Percentiles rank a stretch among this genome's conserved stretches.
Evolutionary conservation across 2,888 invertebrate species (phyloP).

Genomic region (Anodontia alba): DNA sequence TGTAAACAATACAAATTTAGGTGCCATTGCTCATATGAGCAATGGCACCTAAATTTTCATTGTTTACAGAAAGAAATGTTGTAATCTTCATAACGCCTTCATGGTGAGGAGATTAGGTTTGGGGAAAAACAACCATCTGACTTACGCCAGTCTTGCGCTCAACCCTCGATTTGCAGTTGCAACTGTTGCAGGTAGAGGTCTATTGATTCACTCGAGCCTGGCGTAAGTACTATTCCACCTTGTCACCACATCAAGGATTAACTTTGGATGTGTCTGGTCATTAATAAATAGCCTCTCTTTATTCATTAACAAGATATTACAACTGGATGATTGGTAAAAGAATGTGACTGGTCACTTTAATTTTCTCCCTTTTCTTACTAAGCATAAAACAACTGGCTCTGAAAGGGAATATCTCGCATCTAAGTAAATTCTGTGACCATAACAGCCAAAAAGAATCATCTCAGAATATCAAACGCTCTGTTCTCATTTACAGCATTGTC

Average conservation of each 20-base stretch:
- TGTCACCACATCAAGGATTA: conserved; percentile 27
- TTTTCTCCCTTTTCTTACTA: conserved; percentile 24
- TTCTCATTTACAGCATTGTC: conserved; percentile 19
- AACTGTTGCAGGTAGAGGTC: conserved; percentile 28
- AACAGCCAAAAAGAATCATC: conserved; percentile 29
- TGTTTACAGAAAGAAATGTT: too few relatives aligned
- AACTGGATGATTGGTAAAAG: conserved; percentile 39
- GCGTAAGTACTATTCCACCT: conserved; percentile 39
- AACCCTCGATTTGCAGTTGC: conserved; percentile 37
- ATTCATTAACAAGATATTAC: conserved; percentile 19
- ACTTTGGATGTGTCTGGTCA: conserved; percentile 27
- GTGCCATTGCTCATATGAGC: too few relatives aligned
- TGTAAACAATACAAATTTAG: too few relatives aligned
- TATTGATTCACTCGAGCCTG: conserved; percentile 34
- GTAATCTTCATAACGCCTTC: too few relatives aligned
- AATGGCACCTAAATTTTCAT: too few relatives aligned
- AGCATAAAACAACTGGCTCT: neutral
- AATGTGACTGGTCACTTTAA: conserved; percentile 37
- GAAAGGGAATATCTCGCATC: conserved; percentile 41
- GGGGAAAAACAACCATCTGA: too few relatives aligned
- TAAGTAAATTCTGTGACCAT: conserved; percentile 52
- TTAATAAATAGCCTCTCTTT: conserved; percentile 29
- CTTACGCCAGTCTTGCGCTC: too few relatives aligned
- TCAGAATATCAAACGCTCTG: conserved; percentile 32
- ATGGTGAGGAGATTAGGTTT: too few relatives aligned